Conservation (phyloP, 2,797 vertebrate species). For the Caiman crocodilus region DNA sequence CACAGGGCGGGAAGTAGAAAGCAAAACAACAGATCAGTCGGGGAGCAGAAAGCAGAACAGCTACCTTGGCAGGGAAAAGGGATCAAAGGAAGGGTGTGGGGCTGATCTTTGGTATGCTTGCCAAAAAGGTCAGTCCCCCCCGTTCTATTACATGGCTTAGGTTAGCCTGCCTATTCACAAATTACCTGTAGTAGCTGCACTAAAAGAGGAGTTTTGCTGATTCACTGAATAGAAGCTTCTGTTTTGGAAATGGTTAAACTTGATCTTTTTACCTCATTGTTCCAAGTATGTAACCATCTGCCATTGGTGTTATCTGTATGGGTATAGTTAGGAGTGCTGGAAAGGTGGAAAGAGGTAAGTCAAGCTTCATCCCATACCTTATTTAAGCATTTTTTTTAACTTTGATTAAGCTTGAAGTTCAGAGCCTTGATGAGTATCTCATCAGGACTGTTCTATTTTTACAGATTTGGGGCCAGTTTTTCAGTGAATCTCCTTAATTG, state of each 20-base stretch:
- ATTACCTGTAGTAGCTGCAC: not conserved
- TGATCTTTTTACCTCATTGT: slow-evolving; percentile 3
- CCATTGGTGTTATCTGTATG: slow-evolving; percentile 16
- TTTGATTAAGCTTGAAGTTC: not conserved
- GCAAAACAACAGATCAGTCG: no score
- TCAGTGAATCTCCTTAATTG: rapidly evolving
- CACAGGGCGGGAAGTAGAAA: no score
- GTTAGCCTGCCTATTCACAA: not conserved
- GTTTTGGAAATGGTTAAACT: slow-evolving; percentile 28
- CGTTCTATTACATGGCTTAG: slow-evolving; percentile 17
- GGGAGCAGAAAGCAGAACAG: no score
- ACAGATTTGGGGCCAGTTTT: not conserved
- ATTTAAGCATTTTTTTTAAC: slow-evolving; percentile 31
- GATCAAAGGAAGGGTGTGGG: no score
- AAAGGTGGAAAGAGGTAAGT: slow-evolving; percentile 16
- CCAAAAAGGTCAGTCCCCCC: no score
- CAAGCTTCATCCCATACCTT: slow-evolving; percentile 31
- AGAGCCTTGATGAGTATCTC: slow-evolving; percentile 27
- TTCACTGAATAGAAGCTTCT: not conserved
- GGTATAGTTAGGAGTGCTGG: slow-evolving; percentile 38
- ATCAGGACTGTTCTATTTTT: slow-evolving; percentile 16
- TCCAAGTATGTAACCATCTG: not conserved
- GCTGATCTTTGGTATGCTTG: no score
- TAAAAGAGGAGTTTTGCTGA: not conserved
- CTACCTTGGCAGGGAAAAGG: no score